Percentiles rank a stretch among this genome's conserved stretches.
phyloP scores from a whole-genome alignment of 2,888 invertebrate species.

The Zygogramma bicolorata region DNA sequence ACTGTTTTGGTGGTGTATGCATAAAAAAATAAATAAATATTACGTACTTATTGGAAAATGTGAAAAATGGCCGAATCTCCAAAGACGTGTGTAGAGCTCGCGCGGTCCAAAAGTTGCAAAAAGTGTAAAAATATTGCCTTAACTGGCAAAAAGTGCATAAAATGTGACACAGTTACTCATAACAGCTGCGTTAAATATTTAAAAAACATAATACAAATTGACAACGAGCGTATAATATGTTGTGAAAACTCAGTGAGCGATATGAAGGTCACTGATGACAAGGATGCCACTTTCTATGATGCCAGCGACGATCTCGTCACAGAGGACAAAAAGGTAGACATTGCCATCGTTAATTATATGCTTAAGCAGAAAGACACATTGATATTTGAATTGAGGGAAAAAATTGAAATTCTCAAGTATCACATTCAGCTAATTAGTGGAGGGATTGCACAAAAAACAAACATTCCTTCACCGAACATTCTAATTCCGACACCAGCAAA shows the following conservation, averaged over 20 bases:
- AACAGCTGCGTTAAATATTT: not conserved
- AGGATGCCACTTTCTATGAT: not conserved
- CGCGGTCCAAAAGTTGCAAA: not conserved
- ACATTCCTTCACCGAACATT: not conserved
- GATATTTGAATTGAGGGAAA: not conserved
- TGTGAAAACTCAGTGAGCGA: not conserved
- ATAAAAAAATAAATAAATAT: too few species aligned
- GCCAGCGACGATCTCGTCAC: not conserved
- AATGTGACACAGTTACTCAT: not conserved
- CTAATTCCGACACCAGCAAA: not conserved
- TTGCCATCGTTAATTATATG: not conserved
- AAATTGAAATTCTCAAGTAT: not conserved
- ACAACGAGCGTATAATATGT: not conserved
- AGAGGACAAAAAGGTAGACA: not conserved
- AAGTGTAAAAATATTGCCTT: conserved; percentile 2
- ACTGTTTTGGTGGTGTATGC: too few species aligned
- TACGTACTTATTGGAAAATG: too few species aligned
- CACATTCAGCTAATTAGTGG: not conserved
- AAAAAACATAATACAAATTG: not conserved
- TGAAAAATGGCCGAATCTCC: not conserved
- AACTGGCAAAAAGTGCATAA: conserved; percentile 1
- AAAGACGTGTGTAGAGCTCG: not conserved
- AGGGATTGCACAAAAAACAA: not conserved
- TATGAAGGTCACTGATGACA: not conserved
- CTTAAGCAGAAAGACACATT: not conserved